phyloP scores from a whole-genome alignment of 2,888 invertebrate species.

The Stomorhina lunata region DNA sequence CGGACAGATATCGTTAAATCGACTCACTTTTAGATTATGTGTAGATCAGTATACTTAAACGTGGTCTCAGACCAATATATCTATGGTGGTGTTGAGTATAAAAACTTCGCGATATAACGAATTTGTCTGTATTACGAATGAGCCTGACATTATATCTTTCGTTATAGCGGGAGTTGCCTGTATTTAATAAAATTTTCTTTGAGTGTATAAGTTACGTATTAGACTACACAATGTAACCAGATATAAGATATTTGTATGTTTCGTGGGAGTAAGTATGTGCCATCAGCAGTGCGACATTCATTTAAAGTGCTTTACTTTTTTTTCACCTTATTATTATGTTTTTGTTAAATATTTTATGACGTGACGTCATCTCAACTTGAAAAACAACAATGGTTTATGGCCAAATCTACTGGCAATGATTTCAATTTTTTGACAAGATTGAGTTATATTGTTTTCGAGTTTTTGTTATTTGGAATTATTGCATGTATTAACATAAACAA shows the following conservation, averaged over 20 bases:
- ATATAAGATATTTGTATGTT: not conserved
- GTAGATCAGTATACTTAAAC: too few species aligned
- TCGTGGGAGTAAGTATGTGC: conserved; percentile 51
- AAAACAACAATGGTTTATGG: conserved; percentile 37
- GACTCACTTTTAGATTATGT: too few species aligned
- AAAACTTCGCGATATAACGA: too few species aligned
- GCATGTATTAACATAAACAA: conserved; percentile 1
- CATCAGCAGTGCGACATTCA: not conserved
- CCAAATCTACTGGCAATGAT: conserved; percentile 24
- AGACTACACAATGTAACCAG: conserved; percentile 2
- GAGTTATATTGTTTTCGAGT: not conserved
- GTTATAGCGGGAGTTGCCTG: not conserved
- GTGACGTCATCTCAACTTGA: conserved; percentile 58
- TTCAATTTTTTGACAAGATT: conserved; percentile 16
- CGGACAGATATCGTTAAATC: too few species aligned
- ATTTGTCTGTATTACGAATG: too few species aligned
- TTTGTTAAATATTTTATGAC: conserved; percentile 9
- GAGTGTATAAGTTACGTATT: conserved; percentile 1
- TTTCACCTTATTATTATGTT: not conserved
- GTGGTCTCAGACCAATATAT: too few species aligned
- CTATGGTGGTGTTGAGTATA: too few species aligned
- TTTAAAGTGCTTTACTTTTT: not conserved
- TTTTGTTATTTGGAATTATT: conserved; percentile 9
- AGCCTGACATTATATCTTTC: too few species aligned
- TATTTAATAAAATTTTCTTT: not conserved